These are phyloP conservation scores for Xanthorhoe designata DNA, from an alignment of 2,888 invertebrate genomes.

Conservation along the genomic window DNA sequence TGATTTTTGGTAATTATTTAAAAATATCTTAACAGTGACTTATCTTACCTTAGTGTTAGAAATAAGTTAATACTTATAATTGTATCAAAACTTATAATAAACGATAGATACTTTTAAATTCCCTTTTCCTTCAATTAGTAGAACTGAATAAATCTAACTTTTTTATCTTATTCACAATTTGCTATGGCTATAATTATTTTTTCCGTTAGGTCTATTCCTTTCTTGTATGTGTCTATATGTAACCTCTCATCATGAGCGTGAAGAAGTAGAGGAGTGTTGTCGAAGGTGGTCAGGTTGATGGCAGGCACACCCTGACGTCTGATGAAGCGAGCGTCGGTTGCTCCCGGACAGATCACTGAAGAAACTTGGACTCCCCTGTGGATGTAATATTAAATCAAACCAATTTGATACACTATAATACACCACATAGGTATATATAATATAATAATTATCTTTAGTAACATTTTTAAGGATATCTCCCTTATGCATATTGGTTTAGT, in stretches of 20 bases:
- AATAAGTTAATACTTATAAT: slow-evolving; percentile 17
- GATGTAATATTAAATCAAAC: no score
- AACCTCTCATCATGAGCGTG: slow-evolving; percentile 94
- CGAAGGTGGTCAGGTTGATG: slow-evolving; percentile 93
- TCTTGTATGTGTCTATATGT: slow-evolving; percentile 89
- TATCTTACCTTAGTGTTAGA: slow-evolving; percentile 8
- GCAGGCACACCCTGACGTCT: slow-evolving; percentile 91
- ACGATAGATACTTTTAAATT: not conserved
- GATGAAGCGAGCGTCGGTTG: slow-evolving; percentile 94
- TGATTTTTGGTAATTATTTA: not conserved
- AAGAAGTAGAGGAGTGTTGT: slow-evolving; percentile 90
- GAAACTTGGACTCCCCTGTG: slow-evolving; percentile 58
- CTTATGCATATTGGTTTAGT: no score
- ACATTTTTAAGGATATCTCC: no score
- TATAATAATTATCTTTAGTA: no score
- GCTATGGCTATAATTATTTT: slow-evolving; percentile 87
- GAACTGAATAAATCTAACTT: not conserved
- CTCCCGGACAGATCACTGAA: slow-evolving; percentile 91
- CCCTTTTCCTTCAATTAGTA: not conserved
- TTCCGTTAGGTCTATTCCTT: slow-evolving; percentile 91
- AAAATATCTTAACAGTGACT: not conserved
- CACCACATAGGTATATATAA: no score
- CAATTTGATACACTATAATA: no score
- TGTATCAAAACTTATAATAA: not conserved
- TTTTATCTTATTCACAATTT: slow-evolving; percentile 65